Percentiles rank a stretch among this genome's conserved stretches.
These are phyloP conservation scores for Habropoda laboriosa DNA, from an alignment of 1,140 invertebrate genomes.

Conservation along the genomic window DNA sequence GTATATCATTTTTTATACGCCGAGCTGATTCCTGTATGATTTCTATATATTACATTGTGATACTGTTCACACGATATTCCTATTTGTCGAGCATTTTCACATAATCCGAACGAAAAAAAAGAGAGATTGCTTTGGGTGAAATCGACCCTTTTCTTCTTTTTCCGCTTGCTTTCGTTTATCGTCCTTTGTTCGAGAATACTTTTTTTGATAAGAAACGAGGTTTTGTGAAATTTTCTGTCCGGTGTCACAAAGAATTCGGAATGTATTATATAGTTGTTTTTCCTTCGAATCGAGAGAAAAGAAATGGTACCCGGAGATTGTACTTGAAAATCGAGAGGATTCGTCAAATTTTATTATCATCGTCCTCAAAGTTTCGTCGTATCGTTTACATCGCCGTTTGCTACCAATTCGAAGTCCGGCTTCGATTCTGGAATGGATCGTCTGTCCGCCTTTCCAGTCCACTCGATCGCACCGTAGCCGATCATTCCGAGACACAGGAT, in stretches of 20 bases:
- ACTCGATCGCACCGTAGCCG: conserved; percentile 84
- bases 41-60: conserved; percentile 49
- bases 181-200: not conserved
- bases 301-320: not conserved
- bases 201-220: not conserved
- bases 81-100: conserved; percentile 20
- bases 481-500: conserved; percentile 88
- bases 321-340: not conserved
- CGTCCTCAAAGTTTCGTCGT: conserved; percentile 21
- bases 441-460: conserved; percentile 55
- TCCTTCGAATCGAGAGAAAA: not conserved
- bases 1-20: conserved; percentile 31
- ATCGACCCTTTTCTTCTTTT: not conserved
- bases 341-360: not conserved
- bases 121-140: not conserved
- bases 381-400: conserved; percentile 36
- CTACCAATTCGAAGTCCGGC: conserved; percentile 75
- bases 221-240: not conserved
- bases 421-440: conserved; percentile 54
- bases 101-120: conserved; percentile 24
- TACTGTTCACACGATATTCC: conserved; percentile 40
- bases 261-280: too few relatives aligned
- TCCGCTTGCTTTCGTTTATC: not conserved
- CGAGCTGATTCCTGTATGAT: conserved; percentile 43
- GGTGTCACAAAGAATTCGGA: too few relatives aligned